Base-by-base conservation (phyloP, 2,888 invertebrate species). In the Oxycera nigricornis region DNA sequence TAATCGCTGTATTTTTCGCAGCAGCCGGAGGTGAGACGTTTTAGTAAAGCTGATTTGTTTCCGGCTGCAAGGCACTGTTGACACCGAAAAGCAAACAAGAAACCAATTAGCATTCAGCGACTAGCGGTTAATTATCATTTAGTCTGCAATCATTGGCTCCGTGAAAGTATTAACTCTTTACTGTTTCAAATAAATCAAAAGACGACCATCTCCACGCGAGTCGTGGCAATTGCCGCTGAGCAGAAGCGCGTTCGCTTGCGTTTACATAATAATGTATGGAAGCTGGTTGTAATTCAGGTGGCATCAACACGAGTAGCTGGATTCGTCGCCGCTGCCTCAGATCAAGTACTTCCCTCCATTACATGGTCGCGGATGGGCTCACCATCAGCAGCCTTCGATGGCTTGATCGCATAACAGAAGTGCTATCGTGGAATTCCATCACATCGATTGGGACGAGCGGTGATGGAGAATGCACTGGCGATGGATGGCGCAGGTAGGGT, bases 331-430 rank as follows among this genome's bases (percentile, higher is more conserved):
- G n/a, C n/a, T n/a, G 50, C 50, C n/a, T 50, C 50, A 50, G 50
- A 50, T 50, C 9, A n/a, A 50, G 50, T 50, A n/a, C 50, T 50
- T n/a, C n/a, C 7, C 26, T 6, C 26, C 7, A 26, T 11, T 57
- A n/a, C 26, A 61, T 28, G 28, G 61, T 14, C 31, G 61, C 28
- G n/a, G 26, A 61, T 61, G 17, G 50, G 20, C 30, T 61, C 61
- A n/a, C n/a, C n/a, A n/a, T n/a, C 30, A 26, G 14, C n/a, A 50
- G 9, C 4, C 50, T 50, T 50, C 61, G 30, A 14, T 61, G 61
- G 61, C 14, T n/a, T 22, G 26, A 61, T 61, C 61, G 61, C 61
- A 31, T 61, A 61, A 61, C 61, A 61, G 61, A 61, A 61, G 31
- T 30, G 1, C 31, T 61, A 61, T 61, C 61, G 31, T 20, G 30